A percentile compares a stretch with the other conserved stretches of the same genome.
Conservation (phyloP, 2,888 invertebrate genomes). For the Spicauda simplicius region DNA sequence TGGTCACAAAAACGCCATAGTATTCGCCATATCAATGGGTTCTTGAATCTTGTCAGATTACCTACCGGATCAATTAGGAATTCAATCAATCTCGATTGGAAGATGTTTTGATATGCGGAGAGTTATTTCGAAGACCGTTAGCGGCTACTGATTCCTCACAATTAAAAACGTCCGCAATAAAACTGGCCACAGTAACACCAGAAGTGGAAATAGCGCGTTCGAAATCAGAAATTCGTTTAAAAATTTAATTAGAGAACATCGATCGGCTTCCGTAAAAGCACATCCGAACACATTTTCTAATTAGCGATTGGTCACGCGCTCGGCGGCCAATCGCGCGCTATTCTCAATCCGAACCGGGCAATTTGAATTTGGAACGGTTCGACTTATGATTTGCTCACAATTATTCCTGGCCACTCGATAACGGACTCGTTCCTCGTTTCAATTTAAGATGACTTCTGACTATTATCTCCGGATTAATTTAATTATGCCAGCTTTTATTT, state of each 20-base stretch:
- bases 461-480: slow-evolving; percentile 45
- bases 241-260: slow-evolving; percentile 77
- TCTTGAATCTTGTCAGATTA: slow-evolving; percentile 15
- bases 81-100: slow-evolving; percentile 30
- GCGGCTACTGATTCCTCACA: slow-evolving; percentile 47
- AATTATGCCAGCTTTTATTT: slow-evolving; percentile 42
- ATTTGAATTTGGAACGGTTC: slow-evolving; percentile 81
- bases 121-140: slow-evolving; percentile 41
- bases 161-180: slow-evolving; percentile 42
- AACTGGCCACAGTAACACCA: slow-evolving; percentile 52
- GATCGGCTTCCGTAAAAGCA: slow-evolving; percentile 80
- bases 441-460: slow-evolving; percentile 46
- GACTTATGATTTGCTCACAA: slow-evolving; percentile 53
- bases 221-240: slow-evolving; percentile 75
- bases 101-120: slow-evolving; percentile 33
- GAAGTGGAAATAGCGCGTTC: slow-evolving; percentile 67
- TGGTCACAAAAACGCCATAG: neutral
- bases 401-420: slow-evolving; percentile 49
- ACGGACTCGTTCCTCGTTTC: slow-evolving; percentile 46
- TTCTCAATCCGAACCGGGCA: slow-evolving; percentile 74
- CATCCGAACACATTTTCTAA: slow-evolving; percentile 78
- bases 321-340: slow-evolving; percentile 67
- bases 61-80: slow-evolving; percentile 31
- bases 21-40: neutral
- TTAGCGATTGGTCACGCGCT: slow-evolving; percentile 84